A percentile compares a stretch with the other conserved stretches of the same genome.
These are phyloP conservation scores for Mustela lutreola DNA, from an alignment of 2,113 vertebrate genomes.

Conservation along the genomic window DNA sequence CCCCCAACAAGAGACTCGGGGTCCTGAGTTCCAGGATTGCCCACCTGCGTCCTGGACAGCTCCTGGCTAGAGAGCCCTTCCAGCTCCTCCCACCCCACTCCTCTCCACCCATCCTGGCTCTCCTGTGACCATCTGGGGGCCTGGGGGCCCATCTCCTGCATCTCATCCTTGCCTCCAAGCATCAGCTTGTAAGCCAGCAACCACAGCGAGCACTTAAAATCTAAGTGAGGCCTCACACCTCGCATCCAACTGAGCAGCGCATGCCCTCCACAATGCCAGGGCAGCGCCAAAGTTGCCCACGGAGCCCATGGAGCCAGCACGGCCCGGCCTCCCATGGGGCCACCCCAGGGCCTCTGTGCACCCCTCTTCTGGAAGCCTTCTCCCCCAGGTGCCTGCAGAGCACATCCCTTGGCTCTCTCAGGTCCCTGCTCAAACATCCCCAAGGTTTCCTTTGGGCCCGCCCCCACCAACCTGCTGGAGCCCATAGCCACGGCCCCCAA, in stretches of 20 bases:
- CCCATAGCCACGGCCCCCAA: neutral
- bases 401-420: neutral
- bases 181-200: neutral
- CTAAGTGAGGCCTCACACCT: neutral
- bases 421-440: neutral
- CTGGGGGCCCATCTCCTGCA: accelerated
- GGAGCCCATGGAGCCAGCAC: neutral
- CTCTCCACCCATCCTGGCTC: neutral
- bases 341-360: neutral
- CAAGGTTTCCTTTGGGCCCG: neutral
- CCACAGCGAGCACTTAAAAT: too few relatives aligned
- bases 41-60: neutral
- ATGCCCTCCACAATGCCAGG: neutral
- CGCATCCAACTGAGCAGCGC: accelerated
- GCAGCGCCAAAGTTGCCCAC: neutral
- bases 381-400: neutral
- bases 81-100: neutral
- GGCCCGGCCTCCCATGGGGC: neutral
- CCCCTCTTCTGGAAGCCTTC: neutral
- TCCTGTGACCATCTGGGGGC: accelerated
- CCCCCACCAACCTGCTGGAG: neutral
- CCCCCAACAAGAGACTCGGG: neutral
- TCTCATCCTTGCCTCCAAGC: neutral
- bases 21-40: neutral
- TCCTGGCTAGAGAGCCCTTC: neutral